Evolutionary conservation across 2,888 invertebrate genomes (phyloP).

Genomic region (Polydrusus tereticollis): DNA sequence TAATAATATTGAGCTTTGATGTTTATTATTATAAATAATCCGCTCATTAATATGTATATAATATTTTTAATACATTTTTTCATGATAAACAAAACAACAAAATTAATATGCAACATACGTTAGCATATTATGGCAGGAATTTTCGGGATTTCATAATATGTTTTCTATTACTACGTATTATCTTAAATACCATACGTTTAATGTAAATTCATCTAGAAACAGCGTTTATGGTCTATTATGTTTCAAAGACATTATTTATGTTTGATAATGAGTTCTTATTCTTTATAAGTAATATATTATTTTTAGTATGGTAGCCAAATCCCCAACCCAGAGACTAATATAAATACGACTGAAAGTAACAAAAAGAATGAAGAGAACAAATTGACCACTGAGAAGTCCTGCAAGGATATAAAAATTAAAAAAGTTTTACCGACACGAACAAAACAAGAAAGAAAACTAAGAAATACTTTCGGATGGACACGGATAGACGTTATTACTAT

Average conservation of each 20-base stretch:
- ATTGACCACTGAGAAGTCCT: conserved; percentile 9
- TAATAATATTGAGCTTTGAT: not conserved
- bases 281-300: not conserved
- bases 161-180: no score
- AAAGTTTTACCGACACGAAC: conserved; percentile 5
- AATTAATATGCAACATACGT: not conserved
- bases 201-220: no score
- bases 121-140: not conserved
- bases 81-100: not conserved
- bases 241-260: not conserved
- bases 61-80: not conserved
- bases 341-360: not conserved
- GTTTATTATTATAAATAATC: not conserved
- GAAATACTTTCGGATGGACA: conserved; percentile 94
- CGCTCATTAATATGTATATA: not conserved
- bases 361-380: conserved; percentile 20
- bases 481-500: conserved; percentile 89
- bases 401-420: conserved; percentile 29
- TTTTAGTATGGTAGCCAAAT: conserved; percentile 25
- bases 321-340: conserved; percentile 2
- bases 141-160: not conserved
- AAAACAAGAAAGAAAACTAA: conserved; percentile 72
- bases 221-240: no score
- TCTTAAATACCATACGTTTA: no score
- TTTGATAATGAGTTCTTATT: not conserved